phyloP scores from a whole-genome alignment of 2,888 invertebrate species.

The Eurytoma adleriae region DNA sequence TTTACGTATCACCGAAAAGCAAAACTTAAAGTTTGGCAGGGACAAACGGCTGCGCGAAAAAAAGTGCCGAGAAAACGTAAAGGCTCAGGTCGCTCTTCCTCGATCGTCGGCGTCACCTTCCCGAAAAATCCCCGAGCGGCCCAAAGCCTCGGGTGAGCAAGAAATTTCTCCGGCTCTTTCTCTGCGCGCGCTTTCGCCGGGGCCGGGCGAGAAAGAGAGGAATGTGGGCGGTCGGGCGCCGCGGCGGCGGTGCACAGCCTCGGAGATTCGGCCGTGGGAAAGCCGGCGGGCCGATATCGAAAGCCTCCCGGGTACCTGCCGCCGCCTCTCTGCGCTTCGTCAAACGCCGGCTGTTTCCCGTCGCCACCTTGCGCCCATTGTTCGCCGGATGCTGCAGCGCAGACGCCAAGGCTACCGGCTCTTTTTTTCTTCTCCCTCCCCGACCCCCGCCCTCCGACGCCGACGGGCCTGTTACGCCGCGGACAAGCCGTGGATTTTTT shows the following conservation, averaged over 20 bases:
- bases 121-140: neutral
- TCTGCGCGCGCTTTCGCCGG: too few relatives aligned
- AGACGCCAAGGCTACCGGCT: neutral
- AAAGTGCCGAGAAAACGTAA: neutral
- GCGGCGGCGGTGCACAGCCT: neutral
- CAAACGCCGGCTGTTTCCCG: constrained; percentile 3
- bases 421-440: neutral
- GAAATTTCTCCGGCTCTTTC: too few relatives aligned
- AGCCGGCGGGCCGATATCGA: constrained; percentile 12
- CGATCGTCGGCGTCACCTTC: neutral
- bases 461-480: too few relatives aligned
- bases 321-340: neutral
- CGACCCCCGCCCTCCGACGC: too few relatives aligned
- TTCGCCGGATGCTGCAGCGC: neutral
- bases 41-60: too few relatives aligned
- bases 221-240: constrained; percentile 30
- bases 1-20: too few relatives aligned
- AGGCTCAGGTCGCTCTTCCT: neutral
- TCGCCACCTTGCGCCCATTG: neutral
- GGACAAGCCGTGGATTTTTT: neutral
- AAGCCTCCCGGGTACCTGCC: constrained; percentile 19
- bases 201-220: neutral
- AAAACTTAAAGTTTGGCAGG: too few relatives aligned
- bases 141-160: too few relatives aligned
- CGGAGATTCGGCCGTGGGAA: constrained; percentile 38